Conservation (phyloP, 2,888 invertebrate species). For the Smittia sp. region DNA sequence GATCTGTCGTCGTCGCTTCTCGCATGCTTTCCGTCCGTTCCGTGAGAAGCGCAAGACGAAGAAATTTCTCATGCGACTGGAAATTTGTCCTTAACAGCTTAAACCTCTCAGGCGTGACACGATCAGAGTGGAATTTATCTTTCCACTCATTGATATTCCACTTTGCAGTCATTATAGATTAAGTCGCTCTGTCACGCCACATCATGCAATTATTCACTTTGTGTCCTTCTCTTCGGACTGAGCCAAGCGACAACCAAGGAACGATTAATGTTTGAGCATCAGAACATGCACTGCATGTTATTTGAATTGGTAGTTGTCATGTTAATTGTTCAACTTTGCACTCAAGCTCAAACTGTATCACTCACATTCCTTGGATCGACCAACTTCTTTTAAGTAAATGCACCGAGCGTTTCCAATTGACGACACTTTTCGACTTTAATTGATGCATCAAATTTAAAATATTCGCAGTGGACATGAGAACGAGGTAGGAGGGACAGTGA, state of each 20-base stretch:
- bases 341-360: too few species aligned
- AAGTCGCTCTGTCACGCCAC: slow-evolving; percentile 22
- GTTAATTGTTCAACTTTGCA: too few species aligned
- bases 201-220: neutral
- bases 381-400: neutral
- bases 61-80: slow-evolving; percentile 13
- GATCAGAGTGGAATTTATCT: slow-evolving; percentile 10
- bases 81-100: slow-evolving; percentile 22
- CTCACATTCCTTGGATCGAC: neutral
- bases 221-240: neutral
- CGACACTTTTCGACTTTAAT: slow-evolving; percentile 1
- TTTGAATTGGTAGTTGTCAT: too few species aligned
- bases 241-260: too few species aligned
- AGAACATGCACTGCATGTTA: too few species aligned
- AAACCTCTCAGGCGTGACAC: slow-evolving; percentile 8
- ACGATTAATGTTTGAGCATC: too few species aligned
- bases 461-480: neutral
- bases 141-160: slow-evolving; percentile 22
- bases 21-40: too few species aligned
- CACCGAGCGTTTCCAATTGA: neutral
- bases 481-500: too few species aligned
- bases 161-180: slow-evolving; percentile 25
- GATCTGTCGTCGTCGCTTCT: neutral
- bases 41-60: neutral
- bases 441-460: slow-evolving; percentile 4